Percentiles rank a stretch among this genome's conserved stretches.
Conservation (phyloP, 2,113 vertebrate species). For the Tautogolabrus adspersus region DNA sequence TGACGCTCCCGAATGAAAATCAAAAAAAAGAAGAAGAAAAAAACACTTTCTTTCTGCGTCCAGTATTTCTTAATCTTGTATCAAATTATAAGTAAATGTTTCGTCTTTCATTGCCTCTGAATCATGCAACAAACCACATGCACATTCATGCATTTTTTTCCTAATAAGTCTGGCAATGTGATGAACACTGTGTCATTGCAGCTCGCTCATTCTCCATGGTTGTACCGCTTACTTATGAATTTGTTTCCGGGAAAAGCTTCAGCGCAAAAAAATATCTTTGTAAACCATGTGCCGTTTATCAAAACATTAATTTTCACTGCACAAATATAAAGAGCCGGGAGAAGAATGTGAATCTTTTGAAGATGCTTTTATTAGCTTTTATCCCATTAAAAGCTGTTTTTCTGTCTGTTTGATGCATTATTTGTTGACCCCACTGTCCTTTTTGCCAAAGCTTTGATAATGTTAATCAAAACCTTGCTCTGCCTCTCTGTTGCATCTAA, state of each 20-base stretch:
- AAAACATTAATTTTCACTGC: constrained; percentile 15
- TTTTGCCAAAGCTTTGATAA: constrained; percentile 41
- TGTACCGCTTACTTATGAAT: neutral
- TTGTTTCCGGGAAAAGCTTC: constrained; percentile 4
- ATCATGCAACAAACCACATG: constrained; percentile 12
- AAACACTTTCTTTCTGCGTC: constrained; percentile 28
- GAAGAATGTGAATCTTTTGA: constrained; percentile 34
- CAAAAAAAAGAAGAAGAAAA: constrained; percentile 50
- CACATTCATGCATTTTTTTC: neutral
- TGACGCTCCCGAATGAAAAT: constrained; percentile 58
- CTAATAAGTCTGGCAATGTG: neutral
- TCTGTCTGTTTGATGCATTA: constrained; percentile 14
- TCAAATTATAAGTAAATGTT: constrained; percentile 38
- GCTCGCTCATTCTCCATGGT: constrained; percentile 5
- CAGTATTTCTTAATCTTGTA: constrained; percentile 27
- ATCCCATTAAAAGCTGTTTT: constrained; percentile 9
- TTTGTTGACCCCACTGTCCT: constrained; percentile 11
- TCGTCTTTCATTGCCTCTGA: constrained; percentile 3
- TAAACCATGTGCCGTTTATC: neutral
- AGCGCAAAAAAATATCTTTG: neutral
- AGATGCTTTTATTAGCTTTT: constrained; percentile 18
- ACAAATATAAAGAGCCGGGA: constrained; percentile 13
- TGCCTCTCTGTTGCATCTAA: constrained; percentile 24
- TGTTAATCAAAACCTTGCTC: constrained; percentile 53
- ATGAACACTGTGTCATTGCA: constrained; percentile 6